These are phyloP conservation scores for Mobula hypostoma DNA, from an alignment of 2,113 vertebrate species.

Conservation along the genomic window DNA sequence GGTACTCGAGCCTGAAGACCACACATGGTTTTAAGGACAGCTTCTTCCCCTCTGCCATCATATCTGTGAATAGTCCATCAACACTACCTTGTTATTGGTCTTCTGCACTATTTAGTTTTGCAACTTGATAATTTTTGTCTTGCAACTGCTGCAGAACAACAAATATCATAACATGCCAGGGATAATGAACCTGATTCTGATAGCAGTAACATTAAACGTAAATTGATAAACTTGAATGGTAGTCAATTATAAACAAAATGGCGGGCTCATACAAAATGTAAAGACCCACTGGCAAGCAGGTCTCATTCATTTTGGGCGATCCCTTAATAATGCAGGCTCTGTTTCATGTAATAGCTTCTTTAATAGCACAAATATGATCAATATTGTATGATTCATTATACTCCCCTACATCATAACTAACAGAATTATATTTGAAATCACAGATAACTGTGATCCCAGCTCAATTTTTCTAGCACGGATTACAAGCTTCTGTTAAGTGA, in stretches of 20 bases:
- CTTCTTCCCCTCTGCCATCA: no score
- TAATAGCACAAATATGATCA: slow-evolving; percentile 78
- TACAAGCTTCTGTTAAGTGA: slow-evolving; percentile 76
- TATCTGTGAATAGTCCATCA: no score
- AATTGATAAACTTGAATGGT: not conserved
- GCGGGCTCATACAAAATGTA: not conserved
- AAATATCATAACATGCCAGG: no score
- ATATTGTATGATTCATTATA: slow-evolving; percentile 61
- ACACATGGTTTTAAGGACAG: no score
- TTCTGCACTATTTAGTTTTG: no score
- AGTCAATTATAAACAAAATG: not conserved
- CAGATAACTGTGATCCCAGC: slow-evolving; percentile 47
- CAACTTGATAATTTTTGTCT: no score
- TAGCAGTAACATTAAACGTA: not conserved
- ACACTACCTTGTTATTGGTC: no score
- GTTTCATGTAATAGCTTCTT: slow-evolving; percentile 62
- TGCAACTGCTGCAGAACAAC: no score
- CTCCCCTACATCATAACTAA: slow-evolving; percentile 61
- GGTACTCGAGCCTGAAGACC: no score
- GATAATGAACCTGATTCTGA: no score
- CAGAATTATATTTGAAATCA: slow-evolving; percentile 86
- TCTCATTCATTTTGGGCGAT: not conserved
- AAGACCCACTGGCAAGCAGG: not conserved
- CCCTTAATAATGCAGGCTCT: slow-evolving; percentile 57
- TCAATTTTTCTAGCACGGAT: slow-evolving; percentile 56